Evolutionary conservation across 2,113 vertebrate species (phyloP).

Genomic region (Machaerirhynchus nigripectus): DNA sequence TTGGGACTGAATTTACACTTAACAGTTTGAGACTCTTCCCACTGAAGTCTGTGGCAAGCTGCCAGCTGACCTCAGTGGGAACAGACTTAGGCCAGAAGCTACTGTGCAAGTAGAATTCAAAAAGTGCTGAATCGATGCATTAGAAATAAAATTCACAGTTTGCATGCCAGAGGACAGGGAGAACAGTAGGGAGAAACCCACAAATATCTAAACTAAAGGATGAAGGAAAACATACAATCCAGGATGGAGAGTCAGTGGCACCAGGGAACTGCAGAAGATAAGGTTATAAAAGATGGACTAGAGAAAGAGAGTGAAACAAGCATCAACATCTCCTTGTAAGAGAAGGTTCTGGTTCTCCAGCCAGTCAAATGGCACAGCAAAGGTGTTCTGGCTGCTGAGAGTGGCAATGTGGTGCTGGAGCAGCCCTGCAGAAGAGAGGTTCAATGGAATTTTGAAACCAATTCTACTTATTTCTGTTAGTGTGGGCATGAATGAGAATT

Average conservation of each 20-base stretch:
- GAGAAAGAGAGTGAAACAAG: neutral
- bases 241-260: neutral
- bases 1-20: slow-evolving; percentile 15
- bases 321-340: neutral
- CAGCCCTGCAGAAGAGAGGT: neutral
- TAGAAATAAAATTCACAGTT: neutral
- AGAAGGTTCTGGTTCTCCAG: neutral
- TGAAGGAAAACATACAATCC: neutral
- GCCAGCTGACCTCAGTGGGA: slow-evolving; percentile 28
- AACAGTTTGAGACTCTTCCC: slow-evolving; percentile 14
- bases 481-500: neutral
- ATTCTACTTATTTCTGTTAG: neutral
- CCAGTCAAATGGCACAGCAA: neutral
- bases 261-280: neutral
- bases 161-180: neutral
- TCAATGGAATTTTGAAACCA: neutral
- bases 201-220: neutral
- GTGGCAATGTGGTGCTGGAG: neutral
- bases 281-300: neutral
- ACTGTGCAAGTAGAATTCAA: neutral
- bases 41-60: neutral
- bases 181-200: too few relatives aligned
- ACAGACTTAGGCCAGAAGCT: neutral
- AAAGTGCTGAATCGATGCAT: neutral
- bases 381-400: neutral